These are phyloP conservation scores for Lagenorhynchus albirostris DNA, from an alignment of 2,113 vertebrate species.

Conservation along the genomic window DNA sequence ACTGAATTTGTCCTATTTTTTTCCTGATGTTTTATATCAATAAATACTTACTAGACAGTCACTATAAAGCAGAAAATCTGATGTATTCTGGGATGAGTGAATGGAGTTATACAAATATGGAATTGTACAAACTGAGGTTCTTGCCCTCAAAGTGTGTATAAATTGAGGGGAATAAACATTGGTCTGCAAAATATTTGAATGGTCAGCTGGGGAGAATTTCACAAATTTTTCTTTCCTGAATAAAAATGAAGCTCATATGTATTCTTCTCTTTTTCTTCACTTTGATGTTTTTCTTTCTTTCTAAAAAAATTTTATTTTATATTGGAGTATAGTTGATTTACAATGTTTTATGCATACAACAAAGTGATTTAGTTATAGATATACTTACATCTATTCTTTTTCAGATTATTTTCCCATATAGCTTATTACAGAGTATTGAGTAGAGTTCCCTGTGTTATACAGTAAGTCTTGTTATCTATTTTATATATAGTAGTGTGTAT, in stretches of 20 bases:
- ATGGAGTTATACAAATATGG: neutral
- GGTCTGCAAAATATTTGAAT: neutral
- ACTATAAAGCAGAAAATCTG: neutral
- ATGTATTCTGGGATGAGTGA: neutral
- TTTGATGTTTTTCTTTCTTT: neutral
- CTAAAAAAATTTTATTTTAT: neutral
- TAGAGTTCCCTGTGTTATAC: rapidly evolving
- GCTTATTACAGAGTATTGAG: neutral
- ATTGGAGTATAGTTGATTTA: neutral
- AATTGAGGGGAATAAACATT: neutral
- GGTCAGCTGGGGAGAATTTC: neutral
- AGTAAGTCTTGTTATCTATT: neutral
- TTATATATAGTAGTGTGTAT: neutral
- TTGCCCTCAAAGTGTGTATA: neutral
- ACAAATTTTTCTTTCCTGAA: neutral
- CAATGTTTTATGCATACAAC: neutral
- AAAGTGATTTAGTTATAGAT: neutral
- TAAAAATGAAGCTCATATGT: neutral
- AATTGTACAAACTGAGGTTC: neutral
- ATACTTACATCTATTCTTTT: neutral
- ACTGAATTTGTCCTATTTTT: neutral
- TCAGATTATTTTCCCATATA: neutral
- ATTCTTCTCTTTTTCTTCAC: neutral
- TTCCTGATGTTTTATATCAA: neutral
- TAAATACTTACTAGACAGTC: neutral